Conservation (phyloP, 2,888 invertebrate species). For the Darwinula stevensoni region DNA sequence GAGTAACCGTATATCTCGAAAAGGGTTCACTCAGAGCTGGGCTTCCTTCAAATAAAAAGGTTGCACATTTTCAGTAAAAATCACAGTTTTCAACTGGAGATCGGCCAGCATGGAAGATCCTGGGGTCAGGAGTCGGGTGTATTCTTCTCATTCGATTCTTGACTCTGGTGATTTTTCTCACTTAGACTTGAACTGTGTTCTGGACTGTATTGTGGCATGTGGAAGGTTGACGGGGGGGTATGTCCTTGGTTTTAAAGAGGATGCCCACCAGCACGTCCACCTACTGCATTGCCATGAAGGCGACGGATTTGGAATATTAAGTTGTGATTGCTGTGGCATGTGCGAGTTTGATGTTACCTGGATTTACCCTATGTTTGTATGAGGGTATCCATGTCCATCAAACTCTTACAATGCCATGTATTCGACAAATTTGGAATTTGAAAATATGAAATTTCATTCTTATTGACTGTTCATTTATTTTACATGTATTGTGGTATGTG, state of each 20-base stretch:
- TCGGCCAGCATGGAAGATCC: slow-evolving; percentile 1
- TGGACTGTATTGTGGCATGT: slow-evolving; percentile 2
- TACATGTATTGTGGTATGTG: slow-evolving; percentile 2
- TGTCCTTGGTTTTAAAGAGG: slow-evolving; percentile 2
- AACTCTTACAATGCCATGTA: slow-evolving; percentile 2
- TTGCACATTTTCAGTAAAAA: slow-evolving; percentile 2
- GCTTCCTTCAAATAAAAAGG: slow-evolving; percentile 2
- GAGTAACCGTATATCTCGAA: slow-evolving; percentile 2
- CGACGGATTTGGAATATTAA: slow-evolving; percentile 2
- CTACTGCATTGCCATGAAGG: slow-evolving; percentile 2
- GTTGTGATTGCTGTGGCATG: slow-evolving; percentile 2
- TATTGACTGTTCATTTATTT: slow-evolving; percentile 2
- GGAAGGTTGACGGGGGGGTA: slow-evolving; percentile 2
- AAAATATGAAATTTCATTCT: slow-evolving; percentile 2
- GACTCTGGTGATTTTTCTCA: slow-evolving; percentile 2
- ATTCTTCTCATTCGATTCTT: slow-evolving; percentile 2
- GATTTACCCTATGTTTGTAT: slow-evolving; percentile 2
- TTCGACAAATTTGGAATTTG: slow-evolving; percentile 2
- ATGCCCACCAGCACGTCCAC: slow-evolving; percentile 2
- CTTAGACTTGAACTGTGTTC: slow-evolving; percentile 2
- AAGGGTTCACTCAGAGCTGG: slow-evolving; percentile 2
- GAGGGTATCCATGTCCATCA: slow-evolving; percentile 2
- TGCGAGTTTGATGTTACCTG: slow-evolving; percentile 2
- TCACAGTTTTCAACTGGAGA: slow-evolving; percentile 2
- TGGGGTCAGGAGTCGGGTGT: slow-evolving; percentile 2